A percentile compares a stretch with the other conserved stretches of the same genome.
phyloP scores from a whole-genome alignment of 2,888 invertebrate genomes.

The Machimus rusticus region DNA sequence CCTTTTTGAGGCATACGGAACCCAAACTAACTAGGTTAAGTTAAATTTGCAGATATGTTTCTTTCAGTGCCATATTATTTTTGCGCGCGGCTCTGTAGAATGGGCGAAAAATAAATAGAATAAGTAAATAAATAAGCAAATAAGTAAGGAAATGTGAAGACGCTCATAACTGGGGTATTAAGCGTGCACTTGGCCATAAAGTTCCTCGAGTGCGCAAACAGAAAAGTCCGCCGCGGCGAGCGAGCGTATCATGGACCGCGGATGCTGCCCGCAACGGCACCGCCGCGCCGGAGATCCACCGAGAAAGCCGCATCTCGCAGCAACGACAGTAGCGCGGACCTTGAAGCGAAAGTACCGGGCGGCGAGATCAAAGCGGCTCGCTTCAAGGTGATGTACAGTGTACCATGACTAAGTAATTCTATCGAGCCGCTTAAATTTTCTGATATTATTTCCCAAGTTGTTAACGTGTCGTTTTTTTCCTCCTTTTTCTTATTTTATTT shows the following conservation, averaged over 20 bases:
- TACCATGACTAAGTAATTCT: slow-evolving; percentile 61
- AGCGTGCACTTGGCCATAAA: slow-evolving; percentile 39
- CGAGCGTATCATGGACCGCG: background rate
- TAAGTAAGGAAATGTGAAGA: slow-evolving; percentile 48
- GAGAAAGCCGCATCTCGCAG: slow-evolving; percentile 13
- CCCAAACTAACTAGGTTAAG: background rate
- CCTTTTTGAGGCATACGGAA: too few species aligned
- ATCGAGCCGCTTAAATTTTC: slow-evolving; percentile 37
- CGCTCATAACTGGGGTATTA: slow-evolving; percentile 44
- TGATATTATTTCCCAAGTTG: slow-evolving; percentile 35
- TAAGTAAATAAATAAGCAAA: background rate
- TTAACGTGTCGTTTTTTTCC: slow-evolving; percentile 6
- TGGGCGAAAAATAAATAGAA: background rate
- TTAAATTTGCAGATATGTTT: background rate
- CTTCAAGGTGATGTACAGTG: slow-evolving; percentile 58
- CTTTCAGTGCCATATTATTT: background rate
- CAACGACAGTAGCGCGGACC: slow-evolving; percentile 45
- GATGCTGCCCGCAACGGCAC: background rate
- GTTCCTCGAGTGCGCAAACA: slow-evolving; percentile 42
- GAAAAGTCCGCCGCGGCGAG: slow-evolving; percentile 40
- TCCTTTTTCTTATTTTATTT: background rate
- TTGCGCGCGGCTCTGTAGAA: background rate
- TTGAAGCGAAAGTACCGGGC: slow-evolving; percentile 48
- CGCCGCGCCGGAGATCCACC: slow-evolving; percentile 26
- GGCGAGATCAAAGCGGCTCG: slow-evolving; percentile 60